phyloP scores from a whole-genome alignment of 2,797 vertebrate species.

The Euthynnus affinis region DNA sequence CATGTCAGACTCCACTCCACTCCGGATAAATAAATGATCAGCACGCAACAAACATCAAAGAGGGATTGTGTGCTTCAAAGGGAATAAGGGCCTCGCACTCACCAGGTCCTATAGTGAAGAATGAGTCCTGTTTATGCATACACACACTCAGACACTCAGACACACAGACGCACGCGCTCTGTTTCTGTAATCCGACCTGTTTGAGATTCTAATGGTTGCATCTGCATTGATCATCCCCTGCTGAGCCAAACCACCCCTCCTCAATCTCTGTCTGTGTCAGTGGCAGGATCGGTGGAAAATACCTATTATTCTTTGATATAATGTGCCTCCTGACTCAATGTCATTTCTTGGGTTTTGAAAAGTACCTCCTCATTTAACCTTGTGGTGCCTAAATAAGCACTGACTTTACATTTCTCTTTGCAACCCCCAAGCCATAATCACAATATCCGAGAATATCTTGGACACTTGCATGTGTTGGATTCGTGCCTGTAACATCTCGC shows the following conservation, averaged over 20 bases:
- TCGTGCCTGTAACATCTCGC: neutral
- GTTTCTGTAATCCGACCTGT: conserved; percentile 57
- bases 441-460: neutral
- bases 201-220: conserved; percentile 69
- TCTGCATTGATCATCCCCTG: conserved; percentile 61
- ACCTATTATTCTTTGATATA: conserved; percentile 41
- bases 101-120: conserved; percentile 63
- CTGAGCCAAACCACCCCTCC: conserved; percentile 35
- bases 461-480: neutral
- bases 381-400: neutral
- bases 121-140: conserved; percentile 53
- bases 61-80: conserved; percentile 82
- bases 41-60: conserved; percentile 86
- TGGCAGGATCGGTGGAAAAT: conserved; percentile 36
- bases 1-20: conserved; percentile 63
- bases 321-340: conserved; percentile 15
- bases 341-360: conserved; percentile 10
- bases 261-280: conserved; percentile 32
- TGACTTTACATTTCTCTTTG: neutral
- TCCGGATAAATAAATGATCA: conserved; percentile 87
- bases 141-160: conserved; percentile 4
- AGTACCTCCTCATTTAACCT: conserved; percentile 13
- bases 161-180: conserved; percentile 1
- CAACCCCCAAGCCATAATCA: neutral
- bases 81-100: conserved; percentile 71